These are phyloP conservation scores for Globodera rostochiensis DNA, from an alignment of 1,140 invertebrate genomes.

Conservation along the genomic window DNA sequence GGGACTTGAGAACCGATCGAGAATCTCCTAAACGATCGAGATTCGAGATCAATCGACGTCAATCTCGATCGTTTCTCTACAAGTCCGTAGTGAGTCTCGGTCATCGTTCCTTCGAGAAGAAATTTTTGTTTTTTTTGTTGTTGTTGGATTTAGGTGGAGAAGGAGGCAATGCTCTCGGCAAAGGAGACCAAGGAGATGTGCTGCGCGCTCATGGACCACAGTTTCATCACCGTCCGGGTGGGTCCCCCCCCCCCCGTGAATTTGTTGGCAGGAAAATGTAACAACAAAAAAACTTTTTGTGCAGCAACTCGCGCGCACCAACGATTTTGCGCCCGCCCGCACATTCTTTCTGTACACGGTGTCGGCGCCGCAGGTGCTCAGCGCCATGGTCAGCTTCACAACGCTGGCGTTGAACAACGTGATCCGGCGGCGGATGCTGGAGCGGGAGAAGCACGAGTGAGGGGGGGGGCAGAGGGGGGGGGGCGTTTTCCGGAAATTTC, in stretches of 20 bases:
- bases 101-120: too few species aligned
- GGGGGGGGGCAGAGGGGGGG: neutral
- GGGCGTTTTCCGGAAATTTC: neutral
- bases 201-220: conserved; percentile 41
- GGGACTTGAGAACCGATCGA: too few species aligned
- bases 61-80: too few species aligned
- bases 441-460: conserved; percentile 38
- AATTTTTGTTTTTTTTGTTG: neutral
- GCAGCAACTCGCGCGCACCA: conserved; percentile 35
- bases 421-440: conserved; percentile 38
- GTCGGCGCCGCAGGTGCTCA: conserved; percentile 29
- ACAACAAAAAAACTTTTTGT: conserved; percentile 27
- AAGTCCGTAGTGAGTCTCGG: neutral
- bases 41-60: too few species aligned
- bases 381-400: conserved; percentile 38
- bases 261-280: neutral
- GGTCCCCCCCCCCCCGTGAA: neutral
- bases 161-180: conserved; percentile 49
- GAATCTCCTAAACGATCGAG: too few species aligned
- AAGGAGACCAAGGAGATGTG: conserved; percentile 51
- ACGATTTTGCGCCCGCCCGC: conserved; percentile 42
- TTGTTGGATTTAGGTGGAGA: conserved; percentile 27
- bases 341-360: conserved; percentile 34
- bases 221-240: conserved; percentile 48
- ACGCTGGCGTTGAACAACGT: conserved; percentile 33